These are phyloP conservation scores for Zootoca vivipara DNA, from an alignment of 2,113 vertebrate genomes.

Conservation along the genomic window DNA sequence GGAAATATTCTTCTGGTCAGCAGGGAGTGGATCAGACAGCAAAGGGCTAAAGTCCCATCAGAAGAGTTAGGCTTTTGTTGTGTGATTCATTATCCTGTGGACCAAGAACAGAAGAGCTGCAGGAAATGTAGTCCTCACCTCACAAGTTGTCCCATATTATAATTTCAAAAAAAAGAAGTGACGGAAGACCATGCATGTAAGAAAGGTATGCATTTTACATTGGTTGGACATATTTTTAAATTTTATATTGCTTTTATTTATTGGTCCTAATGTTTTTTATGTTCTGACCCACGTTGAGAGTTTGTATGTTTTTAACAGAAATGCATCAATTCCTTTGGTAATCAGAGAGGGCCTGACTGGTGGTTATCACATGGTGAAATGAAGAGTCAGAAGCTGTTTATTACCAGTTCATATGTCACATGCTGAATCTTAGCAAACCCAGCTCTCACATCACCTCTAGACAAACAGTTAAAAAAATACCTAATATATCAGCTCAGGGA, in stretches of 20 bases:
- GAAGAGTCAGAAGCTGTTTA: neutral
- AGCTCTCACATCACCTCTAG: neutral
- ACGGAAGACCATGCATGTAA: neutral
- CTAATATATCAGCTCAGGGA: neutral
- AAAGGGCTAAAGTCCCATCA: too few species aligned
- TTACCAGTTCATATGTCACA: neutral
- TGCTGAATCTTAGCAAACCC: neutral
- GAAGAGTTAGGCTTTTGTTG: too few species aligned
- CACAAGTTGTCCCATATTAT: neutral
- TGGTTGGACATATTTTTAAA: neutral
- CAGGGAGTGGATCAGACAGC: too few species aligned
- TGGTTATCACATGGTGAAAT: neutral
- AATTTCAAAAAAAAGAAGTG: neutral
- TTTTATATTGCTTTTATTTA: neutral
- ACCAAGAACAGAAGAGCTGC: neutral
- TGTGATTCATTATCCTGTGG: neutral
- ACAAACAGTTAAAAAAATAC: neutral
- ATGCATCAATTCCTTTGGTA: neutral
- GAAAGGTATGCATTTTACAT: neutral
- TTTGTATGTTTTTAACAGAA: neutral
- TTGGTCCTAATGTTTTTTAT: neutral
- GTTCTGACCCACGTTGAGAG: neutral
- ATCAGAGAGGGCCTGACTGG: neutral
- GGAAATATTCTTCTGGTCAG: too few species aligned
- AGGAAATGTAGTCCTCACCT: neutral